Evolutionary conservation across 1,140 invertebrate species (phyloP).

Genomic region (Ceratosolen fusciceps): DNA sequence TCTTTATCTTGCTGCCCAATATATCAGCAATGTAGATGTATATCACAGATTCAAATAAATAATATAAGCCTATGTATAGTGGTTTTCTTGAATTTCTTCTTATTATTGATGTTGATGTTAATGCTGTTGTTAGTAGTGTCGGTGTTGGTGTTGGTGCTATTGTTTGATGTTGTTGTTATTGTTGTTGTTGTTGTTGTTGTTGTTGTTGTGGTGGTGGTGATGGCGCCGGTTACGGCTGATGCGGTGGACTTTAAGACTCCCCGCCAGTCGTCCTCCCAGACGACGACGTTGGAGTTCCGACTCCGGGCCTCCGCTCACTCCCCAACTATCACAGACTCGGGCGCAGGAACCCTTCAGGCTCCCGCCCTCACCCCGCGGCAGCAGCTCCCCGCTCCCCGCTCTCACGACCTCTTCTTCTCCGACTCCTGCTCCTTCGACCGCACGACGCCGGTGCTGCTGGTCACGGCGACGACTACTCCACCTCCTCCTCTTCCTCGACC

Average conservation of each 20-base stretch:
- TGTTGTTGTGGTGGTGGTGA: slow-evolving; percentile 24
- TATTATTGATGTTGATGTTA: neutral
- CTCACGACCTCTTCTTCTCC: neutral
- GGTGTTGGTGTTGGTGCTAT: neutral
- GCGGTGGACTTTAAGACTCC: neutral
- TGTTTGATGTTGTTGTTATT: slow-evolving; percentile 23
- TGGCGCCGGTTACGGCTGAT: slow-evolving; percentile 4
- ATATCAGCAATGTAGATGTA: slow-evolving; percentile 58
- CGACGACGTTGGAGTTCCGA: neutral
- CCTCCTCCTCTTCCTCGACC: slow-evolving; percentile 23
- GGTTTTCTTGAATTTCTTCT: neutral
- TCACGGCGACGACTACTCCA: slow-evolving; percentile 49
- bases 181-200: neutral
- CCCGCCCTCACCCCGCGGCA: neutral
- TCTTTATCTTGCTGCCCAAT: slow-evolving; percentile 41
- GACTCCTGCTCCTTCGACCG: neutral
- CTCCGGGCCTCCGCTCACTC: neutral
- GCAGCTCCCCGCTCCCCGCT: slow-evolving; percentile 12
- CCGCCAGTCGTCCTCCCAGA: neutral
- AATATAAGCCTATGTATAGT: slow-evolving; percentile 63
- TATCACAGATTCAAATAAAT: slow-evolving; percentile 68
- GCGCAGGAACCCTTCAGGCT: slow-evolving; percentile 16
- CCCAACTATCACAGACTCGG: slow-evolving; percentile 44
- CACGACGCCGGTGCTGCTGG: neutral
- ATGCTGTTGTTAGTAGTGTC: neutral